Evolutionary conservation across 2,888 invertebrate species (phyloP).

Genomic region (Sminthurides aquaticus): DNA sequence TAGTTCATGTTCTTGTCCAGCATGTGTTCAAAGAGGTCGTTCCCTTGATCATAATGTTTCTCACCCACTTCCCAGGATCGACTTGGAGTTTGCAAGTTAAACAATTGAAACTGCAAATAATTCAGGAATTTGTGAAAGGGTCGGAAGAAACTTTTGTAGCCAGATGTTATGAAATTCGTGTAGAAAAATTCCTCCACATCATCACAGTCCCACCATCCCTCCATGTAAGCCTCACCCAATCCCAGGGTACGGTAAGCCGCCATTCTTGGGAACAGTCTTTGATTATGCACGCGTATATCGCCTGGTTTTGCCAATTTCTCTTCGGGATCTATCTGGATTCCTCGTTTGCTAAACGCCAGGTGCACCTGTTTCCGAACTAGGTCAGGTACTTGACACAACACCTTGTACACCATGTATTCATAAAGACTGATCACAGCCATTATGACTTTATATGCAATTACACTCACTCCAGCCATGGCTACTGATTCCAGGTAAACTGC

Average conservation of each 20-base stretch:
- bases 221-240: constrained; percentile 21
- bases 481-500: too few relatives aligned
- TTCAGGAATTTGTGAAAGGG: constrained; percentile 9
- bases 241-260: constrained; percentile 15
- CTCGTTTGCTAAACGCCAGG: too few relatives aligned
- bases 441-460: too few relatives aligned
- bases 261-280: constrained; percentile 14
- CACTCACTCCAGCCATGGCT: too few relatives aligned
- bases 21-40: constrained; percentile 24
- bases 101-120: constrained; percentile 13
- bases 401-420: too few relatives aligned
- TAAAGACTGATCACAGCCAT: too few relatives aligned
- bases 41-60: constrained; percentile 29
- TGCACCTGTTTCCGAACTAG: too few relatives aligned
- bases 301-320: too few relatives aligned
- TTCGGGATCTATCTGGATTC: too few relatives aligned
- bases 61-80: constrained; percentile 18
- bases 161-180: constrained; percentile 8
- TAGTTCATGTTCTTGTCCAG: constrained; percentile 22
- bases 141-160: constrained; percentile 11
- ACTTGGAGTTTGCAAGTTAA: constrained; percentile 20
- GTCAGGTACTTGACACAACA: too few relatives aligned
- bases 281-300: constrained; percentile 18
- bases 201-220: constrained; percentile 20
- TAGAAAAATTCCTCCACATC: constrained; percentile 15